Percentiles rank a stretch among this genome's conserved stretches.
These are phyloP conservation scores for Holacanthus passer DNA, from an alignment of 2,113 vertebrate species.

Conservation along the genomic window DNA sequence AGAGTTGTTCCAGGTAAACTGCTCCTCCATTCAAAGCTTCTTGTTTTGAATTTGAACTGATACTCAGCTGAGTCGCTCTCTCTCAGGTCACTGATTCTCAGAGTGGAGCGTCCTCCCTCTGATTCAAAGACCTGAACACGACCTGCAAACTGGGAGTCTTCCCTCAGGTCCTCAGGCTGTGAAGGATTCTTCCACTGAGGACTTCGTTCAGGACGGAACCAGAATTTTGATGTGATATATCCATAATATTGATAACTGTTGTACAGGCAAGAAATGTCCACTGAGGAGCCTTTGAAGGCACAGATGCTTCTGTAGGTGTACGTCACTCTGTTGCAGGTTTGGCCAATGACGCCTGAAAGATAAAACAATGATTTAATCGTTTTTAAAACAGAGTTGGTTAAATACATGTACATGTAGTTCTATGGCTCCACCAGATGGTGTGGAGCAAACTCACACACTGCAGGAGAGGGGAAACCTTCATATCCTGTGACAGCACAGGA, in stretches of 20 bases:
- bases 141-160: not conserved
- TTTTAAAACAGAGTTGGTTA: not conserved
- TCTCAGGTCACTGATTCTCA: conserved; percentile 30
- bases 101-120: not conserved
- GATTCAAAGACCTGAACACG: not conserved
- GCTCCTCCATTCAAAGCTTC: not conserved
- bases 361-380: not conserved
- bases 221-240: fast-evolving
- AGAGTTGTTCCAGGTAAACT: conserved; percentile 42
- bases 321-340: not conserved
- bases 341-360: not conserved
- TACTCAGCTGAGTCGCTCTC: conserved; percentile 45
- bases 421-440: not conserved
- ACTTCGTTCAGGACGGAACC: not conserved
- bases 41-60: not conserved
- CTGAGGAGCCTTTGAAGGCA: not conserved
- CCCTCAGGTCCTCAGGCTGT: no score
- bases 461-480: not conserved
- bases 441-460: conserved; percentile 5
- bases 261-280: conserved; percentile 1
- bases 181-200: not conserved
- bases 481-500: not conserved
- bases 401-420: not conserved
- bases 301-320: conserved; percentile 34
- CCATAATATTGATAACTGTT: fast-evolving